Conservation (phyloP, 2,888 invertebrate species). For the Drosophila melanosoma region DNA sequence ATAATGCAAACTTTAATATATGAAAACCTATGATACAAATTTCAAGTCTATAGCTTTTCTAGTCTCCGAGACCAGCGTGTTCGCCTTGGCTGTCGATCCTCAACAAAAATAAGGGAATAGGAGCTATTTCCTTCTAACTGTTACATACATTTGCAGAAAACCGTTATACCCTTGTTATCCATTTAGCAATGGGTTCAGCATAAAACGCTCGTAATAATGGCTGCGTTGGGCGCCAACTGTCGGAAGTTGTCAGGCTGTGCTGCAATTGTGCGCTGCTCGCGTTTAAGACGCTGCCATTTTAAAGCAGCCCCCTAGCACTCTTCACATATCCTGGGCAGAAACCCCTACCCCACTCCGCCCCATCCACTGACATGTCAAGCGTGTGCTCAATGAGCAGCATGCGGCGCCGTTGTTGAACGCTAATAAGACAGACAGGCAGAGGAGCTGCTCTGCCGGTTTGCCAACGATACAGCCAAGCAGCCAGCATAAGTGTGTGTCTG, state of each 20-base stretch:
- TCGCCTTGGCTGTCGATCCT: no score
- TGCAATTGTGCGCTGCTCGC: slow-evolving; percentile 29
- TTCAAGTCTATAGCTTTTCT: no score
- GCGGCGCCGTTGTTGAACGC: slow-evolving; percentile 58
- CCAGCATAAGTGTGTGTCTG: slow-evolving; percentile 28
- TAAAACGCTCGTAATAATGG: slow-evolving; percentile 49
- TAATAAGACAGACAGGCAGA: slow-evolving; percentile 63
- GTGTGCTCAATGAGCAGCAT: slow-evolving; percentile 58
- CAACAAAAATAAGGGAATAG: no score
- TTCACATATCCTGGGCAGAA: neutral
- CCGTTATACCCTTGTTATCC: no score
- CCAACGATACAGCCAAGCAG: slow-evolving; percentile 16
- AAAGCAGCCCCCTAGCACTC: slow-evolving; percentile 48
- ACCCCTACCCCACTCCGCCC: neutral
- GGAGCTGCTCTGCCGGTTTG: slow-evolving; percentile 22
- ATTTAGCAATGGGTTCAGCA: neutral
- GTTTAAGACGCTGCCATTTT: slow-evolving; percentile 54
- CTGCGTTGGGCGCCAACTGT: slow-evolving; percentile 52
- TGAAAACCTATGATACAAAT: no score
- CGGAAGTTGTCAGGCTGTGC: slow-evolving; percentile 75
- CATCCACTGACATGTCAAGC: slow-evolving; percentile 43
- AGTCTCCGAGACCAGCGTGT: no score
- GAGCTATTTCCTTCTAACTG: no score
- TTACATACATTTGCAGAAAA: no score
- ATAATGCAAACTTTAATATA: no score